Conservation (phyloP, 92 coral and sea anemone genomes). For the Virgularia gustaviana region DNA sequence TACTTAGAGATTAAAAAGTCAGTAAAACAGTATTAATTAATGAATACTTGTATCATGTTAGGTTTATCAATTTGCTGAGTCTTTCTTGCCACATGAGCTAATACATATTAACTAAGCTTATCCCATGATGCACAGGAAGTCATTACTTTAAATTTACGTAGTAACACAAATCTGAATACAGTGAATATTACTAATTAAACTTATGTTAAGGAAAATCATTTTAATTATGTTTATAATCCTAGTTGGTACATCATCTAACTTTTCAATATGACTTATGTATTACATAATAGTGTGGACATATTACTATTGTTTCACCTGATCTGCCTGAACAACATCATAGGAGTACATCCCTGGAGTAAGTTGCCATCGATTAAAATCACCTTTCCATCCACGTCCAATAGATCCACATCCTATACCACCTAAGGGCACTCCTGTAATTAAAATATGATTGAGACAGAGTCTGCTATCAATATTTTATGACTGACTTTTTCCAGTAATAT, state of each 20-base stretch:
- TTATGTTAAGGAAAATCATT: not conserved
- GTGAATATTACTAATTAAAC: not conserved
- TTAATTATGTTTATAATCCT: not conserved
- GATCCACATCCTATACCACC: constrained; percentile 99
- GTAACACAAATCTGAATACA: too few relatives aligned
- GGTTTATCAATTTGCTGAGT: not conserved
- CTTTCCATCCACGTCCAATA: constrained; percentile 97
- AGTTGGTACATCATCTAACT: not conserved
- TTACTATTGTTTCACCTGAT: constrained; percentile 61
- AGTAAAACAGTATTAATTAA: too few relatives aligned
- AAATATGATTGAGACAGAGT: not conserved
- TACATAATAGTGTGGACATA: not conserved
- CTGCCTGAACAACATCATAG: constrained; percentile 81
- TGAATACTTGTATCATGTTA: too few relatives aligned
- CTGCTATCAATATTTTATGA: not conserved
- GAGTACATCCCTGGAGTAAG: constrained; percentile 96
- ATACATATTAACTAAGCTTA: too few relatives aligned
- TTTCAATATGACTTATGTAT: not conserved
- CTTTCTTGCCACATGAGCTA: not conserved
- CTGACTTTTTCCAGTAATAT: not conserved
- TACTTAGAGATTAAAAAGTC: not conserved
- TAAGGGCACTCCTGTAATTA: constrained; percentile 82
- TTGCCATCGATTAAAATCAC: constrained; percentile 98
- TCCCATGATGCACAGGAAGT: too few relatives aligned
- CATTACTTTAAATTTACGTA: too few relatives aligned